Percentiles rank a stretch among this genome's conserved stretches.
Evolutionary conservation across 2,113 vertebrate genomes (phyloP).

Genomic region (Elaphurus davidianus): DNA sequence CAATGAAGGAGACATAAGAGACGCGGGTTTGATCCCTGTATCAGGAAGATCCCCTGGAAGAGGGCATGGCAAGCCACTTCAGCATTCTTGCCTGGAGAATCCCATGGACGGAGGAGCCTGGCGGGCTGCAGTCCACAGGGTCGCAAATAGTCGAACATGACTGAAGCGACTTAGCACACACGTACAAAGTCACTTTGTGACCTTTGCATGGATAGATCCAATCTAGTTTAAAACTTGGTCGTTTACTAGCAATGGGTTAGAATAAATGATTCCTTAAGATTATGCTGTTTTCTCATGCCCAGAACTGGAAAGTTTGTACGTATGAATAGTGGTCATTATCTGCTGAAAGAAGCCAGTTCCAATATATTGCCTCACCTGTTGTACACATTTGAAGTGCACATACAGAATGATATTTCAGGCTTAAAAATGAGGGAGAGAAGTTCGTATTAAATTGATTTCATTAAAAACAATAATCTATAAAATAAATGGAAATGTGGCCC

Average conservation of each 20-base stretch:
- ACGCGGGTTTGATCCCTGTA: background rate
- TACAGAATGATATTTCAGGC: background rate
- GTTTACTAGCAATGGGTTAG: background rate
- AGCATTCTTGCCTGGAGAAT: background rate
- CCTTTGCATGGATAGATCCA: background rate
- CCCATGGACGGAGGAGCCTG: background rate
- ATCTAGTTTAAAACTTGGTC: slow-evolving; percentile 20
- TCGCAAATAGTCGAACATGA: background rate
- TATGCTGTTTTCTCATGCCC: background rate
- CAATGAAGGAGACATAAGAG: background rate
- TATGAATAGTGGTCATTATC: background rate
- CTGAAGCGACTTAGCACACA: background rate
- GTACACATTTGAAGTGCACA: background rate
- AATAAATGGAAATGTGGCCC: background rate
- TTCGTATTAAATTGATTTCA: background rate
- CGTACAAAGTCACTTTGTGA: slow-evolving; percentile 60
- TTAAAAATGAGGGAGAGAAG: background rate
- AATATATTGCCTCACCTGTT: background rate
- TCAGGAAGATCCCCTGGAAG: background rate
- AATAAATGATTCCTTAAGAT: background rate
- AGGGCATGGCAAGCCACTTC: background rate
- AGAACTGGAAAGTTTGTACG: background rate
- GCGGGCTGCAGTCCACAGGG: background rate
- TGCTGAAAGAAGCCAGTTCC: background rate
- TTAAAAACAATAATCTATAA: slow-evolving; percentile 23